These are phyloP conservation scores for Ageneiosus marmoratus DNA, from an alignment of 2,113 vertebrate species.

Conservation along the genomic window DNA sequence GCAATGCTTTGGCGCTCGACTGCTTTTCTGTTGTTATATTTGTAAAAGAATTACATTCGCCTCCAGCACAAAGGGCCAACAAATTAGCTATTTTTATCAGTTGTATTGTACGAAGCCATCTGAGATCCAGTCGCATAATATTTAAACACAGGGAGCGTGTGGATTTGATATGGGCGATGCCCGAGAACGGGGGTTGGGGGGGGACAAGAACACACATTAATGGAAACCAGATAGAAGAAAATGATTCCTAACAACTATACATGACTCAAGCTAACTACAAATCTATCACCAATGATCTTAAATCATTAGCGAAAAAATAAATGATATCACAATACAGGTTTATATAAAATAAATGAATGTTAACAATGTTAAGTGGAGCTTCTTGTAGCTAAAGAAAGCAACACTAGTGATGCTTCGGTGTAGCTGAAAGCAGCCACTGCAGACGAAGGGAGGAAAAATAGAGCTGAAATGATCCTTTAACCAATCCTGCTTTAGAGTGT, in stretches of 20 bases:
- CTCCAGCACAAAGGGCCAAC: not conserved
- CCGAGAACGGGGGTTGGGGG: not conserved
- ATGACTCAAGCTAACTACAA: constrained; percentile 1
- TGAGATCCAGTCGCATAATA: constrained; percentile 25
- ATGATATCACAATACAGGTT: too few relatives aligned
- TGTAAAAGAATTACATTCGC: not conserved
- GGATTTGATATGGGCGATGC: constrained; percentile 27
- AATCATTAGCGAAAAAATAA: constrained; percentile 19
- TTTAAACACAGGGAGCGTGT: constrained; percentile 1
- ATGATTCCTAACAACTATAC: constrained; percentile 14
- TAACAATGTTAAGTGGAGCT: too few relatives aligned
- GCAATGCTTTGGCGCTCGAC: not conserved
- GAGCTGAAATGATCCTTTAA: too few relatives aligned
- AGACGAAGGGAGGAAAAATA: too few relatives aligned
- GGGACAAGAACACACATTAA: constrained; percentile 11
- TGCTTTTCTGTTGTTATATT: not conserved
- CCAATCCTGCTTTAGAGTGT: too few relatives aligned
- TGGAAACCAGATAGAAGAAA: constrained; percentile 37
- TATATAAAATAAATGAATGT: too few relatives aligned
- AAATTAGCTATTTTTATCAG: constrained; percentile 4
- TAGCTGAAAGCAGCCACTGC: too few relatives aligned
- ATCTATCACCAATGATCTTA: too few relatives aligned
- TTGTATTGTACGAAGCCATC: constrained; percentile 19
- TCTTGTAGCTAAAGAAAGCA: too few relatives aligned
- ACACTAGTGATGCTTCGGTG: too few relatives aligned